These are phyloP conservation scores for Apogon hyalosoma DNA, from an alignment of 2,797 vertebrate genomes.

Conservation along the genomic window DNA sequence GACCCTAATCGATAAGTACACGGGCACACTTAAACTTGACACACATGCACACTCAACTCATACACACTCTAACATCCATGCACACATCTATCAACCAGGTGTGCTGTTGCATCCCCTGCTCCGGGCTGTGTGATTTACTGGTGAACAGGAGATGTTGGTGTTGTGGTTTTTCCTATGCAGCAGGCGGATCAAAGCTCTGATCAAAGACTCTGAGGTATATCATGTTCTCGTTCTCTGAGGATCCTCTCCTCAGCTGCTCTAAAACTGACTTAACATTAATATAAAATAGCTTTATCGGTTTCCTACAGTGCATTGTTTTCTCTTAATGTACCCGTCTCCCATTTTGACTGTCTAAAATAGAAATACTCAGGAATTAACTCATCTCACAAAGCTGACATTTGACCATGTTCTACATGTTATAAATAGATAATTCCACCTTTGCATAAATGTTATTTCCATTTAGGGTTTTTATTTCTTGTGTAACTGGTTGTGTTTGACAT, in stretches of 20 bases:
- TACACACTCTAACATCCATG: slow-evolving; percentile 10
- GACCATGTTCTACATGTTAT: no score
- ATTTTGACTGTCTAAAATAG: no score
- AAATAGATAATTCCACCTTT: no score
- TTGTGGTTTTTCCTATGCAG: slow-evolving; percentile 43
- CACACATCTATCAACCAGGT: slow-evolving; percentile 28
- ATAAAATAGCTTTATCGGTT: not conserved
- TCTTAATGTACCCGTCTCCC: no score
- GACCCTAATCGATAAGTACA: slow-evolving; percentile 48
- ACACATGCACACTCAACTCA: slow-evolving; percentile 14
- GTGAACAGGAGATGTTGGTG: slow-evolving; percentile 26
- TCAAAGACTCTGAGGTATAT: slow-evolving; percentile 37
- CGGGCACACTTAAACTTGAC: no score
- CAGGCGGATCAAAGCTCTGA: slow-evolving; percentile 43
- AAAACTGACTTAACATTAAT: not conserved
- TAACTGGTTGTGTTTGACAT: no score
- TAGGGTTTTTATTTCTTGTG: no score
- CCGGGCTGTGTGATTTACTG: slow-evolving; percentile 38
- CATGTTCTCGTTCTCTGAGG: slow-evolving; percentile 10
- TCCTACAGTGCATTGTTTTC: not conserved
- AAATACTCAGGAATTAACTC: no score
- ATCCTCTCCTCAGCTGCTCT: slow-evolving; percentile 22
- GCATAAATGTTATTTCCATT: no score
- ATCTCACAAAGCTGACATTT: no score
- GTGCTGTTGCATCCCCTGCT: slow-evolving; percentile 21